Conservation (phyloP, 2,113 vertebrate genomes). For the Alethe castanea region DNA sequence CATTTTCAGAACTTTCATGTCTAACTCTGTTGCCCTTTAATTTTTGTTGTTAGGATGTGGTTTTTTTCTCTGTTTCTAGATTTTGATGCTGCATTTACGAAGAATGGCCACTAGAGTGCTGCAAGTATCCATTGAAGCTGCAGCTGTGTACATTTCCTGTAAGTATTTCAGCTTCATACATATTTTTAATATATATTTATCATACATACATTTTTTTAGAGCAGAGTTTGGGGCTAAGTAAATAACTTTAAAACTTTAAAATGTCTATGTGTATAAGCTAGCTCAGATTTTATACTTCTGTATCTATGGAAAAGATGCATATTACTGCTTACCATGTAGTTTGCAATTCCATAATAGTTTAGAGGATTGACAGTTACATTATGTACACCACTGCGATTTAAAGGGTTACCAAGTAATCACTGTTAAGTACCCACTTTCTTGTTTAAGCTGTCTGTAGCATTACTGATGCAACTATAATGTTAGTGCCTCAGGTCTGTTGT, state of each 20-base stretch:
- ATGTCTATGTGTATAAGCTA: background rate
- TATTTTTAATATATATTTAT: background rate
- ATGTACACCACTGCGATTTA: background rate
- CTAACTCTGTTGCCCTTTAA: background rate
- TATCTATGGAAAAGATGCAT: background rate
- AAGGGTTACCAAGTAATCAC: background rate
- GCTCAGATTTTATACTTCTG: background rate
- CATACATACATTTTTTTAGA: rapidly evolving
- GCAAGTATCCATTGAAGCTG: constrained; percentile 67
- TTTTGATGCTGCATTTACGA: constrained; percentile 67
- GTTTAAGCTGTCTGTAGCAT: background rate
- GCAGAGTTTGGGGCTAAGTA: background rate
- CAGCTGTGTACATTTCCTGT: background rate
- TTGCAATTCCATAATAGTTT: background rate
- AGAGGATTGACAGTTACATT: background rate
- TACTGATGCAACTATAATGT: background rate
- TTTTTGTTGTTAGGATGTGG: background rate
- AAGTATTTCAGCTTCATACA: background rate
- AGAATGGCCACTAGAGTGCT: constrained; percentile 82
- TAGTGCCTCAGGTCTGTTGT: background rate
- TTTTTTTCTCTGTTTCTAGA: background rate
- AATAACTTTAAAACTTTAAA: background rate
- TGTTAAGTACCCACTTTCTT: background rate
- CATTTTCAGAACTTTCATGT: background rate
- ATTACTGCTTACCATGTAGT: background rate